Evolutionary conservation across 1,140 invertebrate genomes (phyloP), one percentile per base, ranked within the genome.

Genomic region (Drosophila subpulchrella): DNA sequence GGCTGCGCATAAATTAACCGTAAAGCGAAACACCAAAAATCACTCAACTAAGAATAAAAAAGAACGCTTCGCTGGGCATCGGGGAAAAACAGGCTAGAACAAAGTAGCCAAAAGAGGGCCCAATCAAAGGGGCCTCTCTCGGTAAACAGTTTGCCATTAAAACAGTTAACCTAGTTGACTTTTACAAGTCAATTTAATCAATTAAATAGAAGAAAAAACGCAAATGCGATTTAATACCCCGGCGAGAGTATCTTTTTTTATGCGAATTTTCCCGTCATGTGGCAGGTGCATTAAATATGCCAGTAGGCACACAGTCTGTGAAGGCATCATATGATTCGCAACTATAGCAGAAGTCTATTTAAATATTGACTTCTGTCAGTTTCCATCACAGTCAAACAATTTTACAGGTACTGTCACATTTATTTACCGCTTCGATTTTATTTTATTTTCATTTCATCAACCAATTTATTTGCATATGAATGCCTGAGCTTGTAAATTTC

Each of bases 21-120:
- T 74, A 74, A 74, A 76, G 61, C 71, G 48, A 76, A 76, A 76
- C 73, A 76, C 75, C 62, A 57, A 76, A 76, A 76, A 76, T 76
- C 73, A 76, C 73, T 76, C 73, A 76, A 75, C 73, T 63, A 75
- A 75, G 47, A 76, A 76, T 51, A 57, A 56, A 48, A 62, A 72
- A 72, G 44, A 48, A 76, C 57, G 73, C 73, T 59, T 76, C 20
- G 72, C n/a, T 76, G 73, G 41, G 8, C 27, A 67, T 59, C 50
- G 41, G 39, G 73, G 73, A 48, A 59, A 42, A 61, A 20, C 5
- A 20, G 34, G 38, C 36, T n/a, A 70, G 42, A 70, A 72, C 66
- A 66, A 41, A 32, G 24, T 11, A 11, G 15, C 42, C 39, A 46
- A 66, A 65, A 75, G 53, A 48, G 44, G 41, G 47, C 41, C 39